A percentile compares a stretch with the other conserved stretches of the same genome.
Evolutionary conservation across 2,888 invertebrate genomes (phyloP).

Genomic region (Cephonodes hylas): DNA sequence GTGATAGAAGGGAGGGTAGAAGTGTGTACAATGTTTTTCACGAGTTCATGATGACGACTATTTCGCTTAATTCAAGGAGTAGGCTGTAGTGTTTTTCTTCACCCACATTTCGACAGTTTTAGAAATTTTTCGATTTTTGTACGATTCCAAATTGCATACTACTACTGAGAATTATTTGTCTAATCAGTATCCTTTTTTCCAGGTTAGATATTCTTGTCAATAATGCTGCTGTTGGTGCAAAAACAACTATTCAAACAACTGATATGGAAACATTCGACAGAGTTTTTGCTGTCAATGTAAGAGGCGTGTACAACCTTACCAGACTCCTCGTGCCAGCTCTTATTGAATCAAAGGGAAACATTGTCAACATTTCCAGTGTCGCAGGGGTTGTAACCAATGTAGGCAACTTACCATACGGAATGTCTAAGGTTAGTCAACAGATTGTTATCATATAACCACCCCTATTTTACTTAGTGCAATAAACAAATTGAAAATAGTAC

Average conservation of each 20-base stretch:
- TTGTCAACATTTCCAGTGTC: background rate
- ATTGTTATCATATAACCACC: no score
- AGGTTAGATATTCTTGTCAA: background rate
- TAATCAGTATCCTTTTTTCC: background rate
- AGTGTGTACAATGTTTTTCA: no score
- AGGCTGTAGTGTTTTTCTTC: no score
- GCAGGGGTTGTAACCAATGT: background rate
- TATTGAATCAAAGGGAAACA: background rate
- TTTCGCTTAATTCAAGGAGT: no score
- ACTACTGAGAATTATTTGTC: no score
- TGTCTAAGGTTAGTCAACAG: background rate
- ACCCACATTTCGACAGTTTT: no score
- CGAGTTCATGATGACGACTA: no score
- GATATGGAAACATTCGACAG: conserved; percentile 1
- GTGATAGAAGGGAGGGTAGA: no score
- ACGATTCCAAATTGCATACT: no score
- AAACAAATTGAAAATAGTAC: no score
- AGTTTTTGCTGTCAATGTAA: background rate
- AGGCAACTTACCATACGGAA: background rate
- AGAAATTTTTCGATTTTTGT: no score
- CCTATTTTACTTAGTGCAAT: no score
- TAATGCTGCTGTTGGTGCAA: background rate
- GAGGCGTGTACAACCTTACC: background rate
- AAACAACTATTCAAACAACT: background rate
- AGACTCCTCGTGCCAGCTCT: conserved; percentile 4